Percentiles rank a stretch among this genome's conserved stretches.
phyloP scores from a whole-genome alignment of 2,113 vertebrate genomes.

The Glaucidium brasilianum region DNA sequence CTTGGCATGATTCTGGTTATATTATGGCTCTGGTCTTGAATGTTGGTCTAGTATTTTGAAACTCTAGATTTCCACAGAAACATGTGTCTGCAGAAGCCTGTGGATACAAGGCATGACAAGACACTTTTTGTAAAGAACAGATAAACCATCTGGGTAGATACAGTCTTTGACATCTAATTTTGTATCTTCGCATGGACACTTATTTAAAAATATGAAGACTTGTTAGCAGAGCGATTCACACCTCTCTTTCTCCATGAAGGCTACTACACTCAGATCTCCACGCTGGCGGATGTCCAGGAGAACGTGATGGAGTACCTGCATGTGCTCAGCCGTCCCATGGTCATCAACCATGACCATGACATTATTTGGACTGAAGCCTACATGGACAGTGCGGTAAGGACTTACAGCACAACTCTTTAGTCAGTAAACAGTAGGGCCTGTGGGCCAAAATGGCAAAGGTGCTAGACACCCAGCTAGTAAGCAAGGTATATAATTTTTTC shows the following conservation, averaged over 20 bases:
- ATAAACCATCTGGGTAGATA: background rate
- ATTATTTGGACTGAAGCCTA: conserved; percentile 98
- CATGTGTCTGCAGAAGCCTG: background rate
- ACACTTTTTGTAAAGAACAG: background rate
- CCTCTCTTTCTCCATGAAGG: conserved; percentile 69
- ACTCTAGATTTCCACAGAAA: background rate
- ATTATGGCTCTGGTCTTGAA: background rate
- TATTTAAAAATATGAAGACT: rapidly evolving
- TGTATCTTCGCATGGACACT: background rate
- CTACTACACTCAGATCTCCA: conserved; percentile 95
- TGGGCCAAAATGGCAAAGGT: background rate
- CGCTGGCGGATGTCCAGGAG: conserved; percentile 92
- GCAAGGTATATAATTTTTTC: background rate
- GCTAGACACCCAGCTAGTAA: background rate
- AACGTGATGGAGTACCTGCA: conserved; percentile 98
- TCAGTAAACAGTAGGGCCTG: background rate
- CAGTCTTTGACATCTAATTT: background rate
- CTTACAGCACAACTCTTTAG: background rate
- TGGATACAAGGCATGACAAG: background rate
- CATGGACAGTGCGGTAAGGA: conserved; percentile 91
- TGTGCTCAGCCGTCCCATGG: conserved; percentile 96
- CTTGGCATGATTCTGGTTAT: background rate
- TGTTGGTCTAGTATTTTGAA: background rate
- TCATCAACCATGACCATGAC: conserved; percentile 95
- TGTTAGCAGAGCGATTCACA: background rate